A percentile compares a stretch with the other conserved stretches of the same genome.
Conservation (phyloP, 2,797 vertebrate genomes). For the Myotis pilosus region DNA sequence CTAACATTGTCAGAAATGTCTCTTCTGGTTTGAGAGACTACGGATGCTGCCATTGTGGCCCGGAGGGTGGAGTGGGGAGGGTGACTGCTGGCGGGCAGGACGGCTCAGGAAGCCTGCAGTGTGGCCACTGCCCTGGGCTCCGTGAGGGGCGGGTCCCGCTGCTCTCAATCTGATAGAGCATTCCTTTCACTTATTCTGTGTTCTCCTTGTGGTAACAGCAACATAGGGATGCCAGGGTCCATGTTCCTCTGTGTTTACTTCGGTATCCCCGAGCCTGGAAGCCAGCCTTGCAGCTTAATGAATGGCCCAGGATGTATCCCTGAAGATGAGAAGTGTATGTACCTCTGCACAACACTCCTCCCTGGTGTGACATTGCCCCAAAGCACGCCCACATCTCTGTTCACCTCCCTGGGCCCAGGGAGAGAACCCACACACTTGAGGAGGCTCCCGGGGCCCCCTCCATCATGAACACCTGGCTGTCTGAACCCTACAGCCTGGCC, state of each 20-base stretch:
- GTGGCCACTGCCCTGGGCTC: too few relatives aligned
- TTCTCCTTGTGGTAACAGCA: too few relatives aligned
- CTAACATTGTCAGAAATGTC: background rate
- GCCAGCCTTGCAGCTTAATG: background rate
- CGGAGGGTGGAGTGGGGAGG: fast-evolving
- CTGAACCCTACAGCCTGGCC: background rate
- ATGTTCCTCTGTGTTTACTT: background rate
- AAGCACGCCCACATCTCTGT: too few relatives aligned
- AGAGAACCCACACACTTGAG: too few relatives aligned
- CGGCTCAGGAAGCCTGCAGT: fast-evolving
- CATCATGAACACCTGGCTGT: background rate
- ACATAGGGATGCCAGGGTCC: too few relatives aligned
- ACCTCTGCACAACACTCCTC: background rate
- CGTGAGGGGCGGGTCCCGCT: too few relatives aligned
- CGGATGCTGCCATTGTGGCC: fast-evolving
- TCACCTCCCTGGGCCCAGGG: background rate
- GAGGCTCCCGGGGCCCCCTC: fast-evolving
- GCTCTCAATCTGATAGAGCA: too few relatives aligned
- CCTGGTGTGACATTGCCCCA: fast-evolving
- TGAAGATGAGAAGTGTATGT: background rate
- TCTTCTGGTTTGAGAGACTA: too few relatives aligned
- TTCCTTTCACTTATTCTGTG: too few relatives aligned
- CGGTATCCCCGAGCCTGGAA: background rate
- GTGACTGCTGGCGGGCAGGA: too few relatives aligned
- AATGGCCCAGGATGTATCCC: background rate